These are phyloP conservation scores for Mormyrus iriodes DNA, from an alignment of 2,113 vertebrate species.

Conservation along the genomic window DNA sequence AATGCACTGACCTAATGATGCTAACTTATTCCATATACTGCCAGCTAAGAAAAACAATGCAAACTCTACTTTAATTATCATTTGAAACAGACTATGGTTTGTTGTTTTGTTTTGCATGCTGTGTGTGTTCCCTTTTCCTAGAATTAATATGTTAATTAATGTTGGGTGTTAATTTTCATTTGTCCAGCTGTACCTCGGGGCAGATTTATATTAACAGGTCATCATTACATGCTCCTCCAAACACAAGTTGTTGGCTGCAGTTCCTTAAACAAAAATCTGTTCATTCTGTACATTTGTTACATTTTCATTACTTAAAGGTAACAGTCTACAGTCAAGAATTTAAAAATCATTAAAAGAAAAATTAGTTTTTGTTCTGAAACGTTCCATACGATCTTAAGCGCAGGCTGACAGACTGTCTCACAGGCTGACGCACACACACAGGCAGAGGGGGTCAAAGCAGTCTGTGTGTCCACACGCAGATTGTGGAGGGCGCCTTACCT, in stretches of 20 bases:
- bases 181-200: neutral
- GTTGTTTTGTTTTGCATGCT: neutral
- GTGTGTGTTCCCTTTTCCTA: neutral
- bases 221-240: neutral
- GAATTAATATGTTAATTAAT: neutral
- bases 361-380: neutral
- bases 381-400: neutral
- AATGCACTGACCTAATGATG: neutral
- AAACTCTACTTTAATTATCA: neutral
- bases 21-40: neutral
- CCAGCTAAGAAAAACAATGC: neutral
- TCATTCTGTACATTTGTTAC: neutral
- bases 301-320: neutral
- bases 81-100: neutral
- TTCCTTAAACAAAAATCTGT: neutral
- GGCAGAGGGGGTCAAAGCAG: neutral
- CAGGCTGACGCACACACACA: neutral
- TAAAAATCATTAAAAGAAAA: no score
- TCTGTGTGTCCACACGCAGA: neutral
- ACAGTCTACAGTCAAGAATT: neutral
- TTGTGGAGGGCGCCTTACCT: slow-evolving; percentile 50
- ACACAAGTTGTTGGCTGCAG: neutral
- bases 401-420: neutral
- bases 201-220: neutral
- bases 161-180: neutral